Evolutionary conservation across 1,140 invertebrate species (phyloP), one percentile per base, ranked within the genome.

Genomic region (Yoshiicerus persimilis): DNA sequence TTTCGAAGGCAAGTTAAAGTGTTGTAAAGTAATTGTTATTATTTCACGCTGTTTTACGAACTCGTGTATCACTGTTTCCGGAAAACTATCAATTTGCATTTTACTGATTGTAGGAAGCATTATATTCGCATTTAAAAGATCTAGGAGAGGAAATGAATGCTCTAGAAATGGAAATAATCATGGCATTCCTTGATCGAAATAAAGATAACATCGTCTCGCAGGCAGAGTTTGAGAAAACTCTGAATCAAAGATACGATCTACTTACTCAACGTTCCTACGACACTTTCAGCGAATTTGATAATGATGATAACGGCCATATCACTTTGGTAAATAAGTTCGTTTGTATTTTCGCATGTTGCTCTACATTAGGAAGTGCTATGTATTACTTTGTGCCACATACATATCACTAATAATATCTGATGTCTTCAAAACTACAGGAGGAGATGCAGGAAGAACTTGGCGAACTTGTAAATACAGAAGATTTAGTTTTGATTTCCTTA

Each of bases 131-230:
- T 80, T 80, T 80, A 38, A 80, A 80, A 23, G 34, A 80, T 6
- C 75, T 80, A 5, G 75, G 75, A 80, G 75, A 80, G n/a, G 32
- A 80, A 80, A 80, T 80, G 75, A 80, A 80, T 23, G 30, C 75
- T n/a, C 10, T 80, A 23, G 75, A 80, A 80, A 34, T 80, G 75
- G 83, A 56, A 56, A 47, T 84, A 13, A 6, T 84, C 16, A 47
- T 84, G 25, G 27, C 83, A n/a, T 84, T 47, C 25, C 25, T 84
- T 23, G 83, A 84, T 62, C 5, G 10, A 47, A 84, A 84, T 47
- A 56, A 56, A n/a, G 83, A 84, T 13, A 38, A 38, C 16, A 30
- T 41, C 23, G 30, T 84, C 30, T 62, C 38, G 4, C 5, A 47
- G 23, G 25, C 38, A 30, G 83, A 84, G n/a, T 62, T 84, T 41